These are phyloP conservation scores for Leptopilina boulardi DNA, from an alignment of 1,140 invertebrate genomes.

Conservation along the genomic window DNA sequence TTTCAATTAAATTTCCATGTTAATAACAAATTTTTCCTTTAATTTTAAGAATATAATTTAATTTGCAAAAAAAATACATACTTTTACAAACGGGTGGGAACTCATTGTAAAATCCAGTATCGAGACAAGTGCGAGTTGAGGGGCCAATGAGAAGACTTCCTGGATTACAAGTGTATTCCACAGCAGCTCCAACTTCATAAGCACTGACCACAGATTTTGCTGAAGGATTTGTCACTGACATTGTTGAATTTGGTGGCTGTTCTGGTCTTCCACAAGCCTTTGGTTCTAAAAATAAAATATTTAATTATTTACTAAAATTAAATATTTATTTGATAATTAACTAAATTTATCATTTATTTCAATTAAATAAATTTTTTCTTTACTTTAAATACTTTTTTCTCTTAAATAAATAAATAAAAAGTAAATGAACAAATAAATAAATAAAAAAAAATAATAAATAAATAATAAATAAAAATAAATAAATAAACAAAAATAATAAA, in stretches of 20 bases:
- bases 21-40: too few relatives aligned
- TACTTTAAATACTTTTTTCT: too few relatives aligned
- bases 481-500: too few relatives aligned
- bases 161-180: slow-evolving; percentile 91
- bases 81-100: slow-evolving; percentile 95
- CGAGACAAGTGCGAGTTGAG: slow-evolving; percentile 87
- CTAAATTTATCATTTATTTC: too few relatives aligned
- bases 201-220: slow-evolving; percentile 73
- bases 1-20: background rate
- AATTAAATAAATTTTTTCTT: too few relatives aligned
- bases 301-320: too few relatives aligned
- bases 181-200: slow-evolving; percentile 90
- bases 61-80: slow-evolving; percentile 74
- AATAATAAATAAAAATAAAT: too few relatives aligned
- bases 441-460: too few relatives aligned
- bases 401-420: too few relatives aligned
- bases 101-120: slow-evolving; percentile 95
- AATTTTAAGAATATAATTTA: too few relatives aligned
- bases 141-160: slow-evolving; percentile 93
- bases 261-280: slow-evolving; percentile 93
- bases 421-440: too few relatives aligned
- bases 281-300: slow-evolving; percentile 79
- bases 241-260: slow-evolving; percentile 94
- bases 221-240: slow-evolving; percentile 77
- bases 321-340: too few relatives aligned